These are phyloP conservation scores for Scaptomyza cyrtandrae DNA, from an alignment of 2,888 invertebrate genomes.

Conservation along the genomic window DNA sequence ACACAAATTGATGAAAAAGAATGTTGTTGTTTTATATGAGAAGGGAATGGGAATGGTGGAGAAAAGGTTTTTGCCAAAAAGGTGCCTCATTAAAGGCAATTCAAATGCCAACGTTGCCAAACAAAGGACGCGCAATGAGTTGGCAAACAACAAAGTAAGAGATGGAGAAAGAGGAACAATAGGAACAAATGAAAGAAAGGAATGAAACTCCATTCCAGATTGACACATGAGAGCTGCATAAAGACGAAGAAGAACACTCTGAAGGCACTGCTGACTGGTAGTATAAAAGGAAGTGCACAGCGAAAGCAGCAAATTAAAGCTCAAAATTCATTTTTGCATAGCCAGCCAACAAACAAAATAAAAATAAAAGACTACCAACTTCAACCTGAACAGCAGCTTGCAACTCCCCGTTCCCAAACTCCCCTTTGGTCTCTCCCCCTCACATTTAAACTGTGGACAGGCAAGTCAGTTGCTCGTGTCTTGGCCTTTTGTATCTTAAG, in stretches of 20 bases:
- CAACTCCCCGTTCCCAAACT: background rate
- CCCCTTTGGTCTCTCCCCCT: background rate
- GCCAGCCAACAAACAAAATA: slow-evolving; percentile 15
- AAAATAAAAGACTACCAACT: slow-evolving; percentile 20
- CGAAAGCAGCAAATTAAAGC: slow-evolving; percentile 74
- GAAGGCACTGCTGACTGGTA: background rate
- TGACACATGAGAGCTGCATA: slow-evolving; percentile 66
- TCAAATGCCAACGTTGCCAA: slow-evolving; percentile 59
- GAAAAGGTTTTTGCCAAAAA: slow-evolving; percentile 32
- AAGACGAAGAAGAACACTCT: slow-evolving; percentile 7
- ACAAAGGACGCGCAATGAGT: slow-evolving; percentile 58
- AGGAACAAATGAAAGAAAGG: slow-evolving; percentile 43
- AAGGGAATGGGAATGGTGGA: slow-evolving; percentile 7
- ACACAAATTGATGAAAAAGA: slow-evolving; percentile 37
- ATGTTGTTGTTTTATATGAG: slow-evolving; percentile 8
- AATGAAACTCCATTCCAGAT: slow-evolving; percentile 40
- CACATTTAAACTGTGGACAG: slow-evolving; percentile 8
- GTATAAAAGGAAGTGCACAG: slow-evolving; percentile 73
- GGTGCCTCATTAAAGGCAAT: slow-evolving; percentile 71
- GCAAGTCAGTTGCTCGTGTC: slow-evolving; percentile 42
- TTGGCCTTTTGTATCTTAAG: slow-evolving; percentile 44
- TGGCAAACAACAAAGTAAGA: slow-evolving; percentile 15
- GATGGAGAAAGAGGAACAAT: slow-evolving; percentile 58
- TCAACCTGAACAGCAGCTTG: slow-evolving; percentile 8
- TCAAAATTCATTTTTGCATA: slow-evolving; percentile 78